Conservation (phyloP, 2,797 vertebrate species). For the Gymnothorax javanicus region DNA sequence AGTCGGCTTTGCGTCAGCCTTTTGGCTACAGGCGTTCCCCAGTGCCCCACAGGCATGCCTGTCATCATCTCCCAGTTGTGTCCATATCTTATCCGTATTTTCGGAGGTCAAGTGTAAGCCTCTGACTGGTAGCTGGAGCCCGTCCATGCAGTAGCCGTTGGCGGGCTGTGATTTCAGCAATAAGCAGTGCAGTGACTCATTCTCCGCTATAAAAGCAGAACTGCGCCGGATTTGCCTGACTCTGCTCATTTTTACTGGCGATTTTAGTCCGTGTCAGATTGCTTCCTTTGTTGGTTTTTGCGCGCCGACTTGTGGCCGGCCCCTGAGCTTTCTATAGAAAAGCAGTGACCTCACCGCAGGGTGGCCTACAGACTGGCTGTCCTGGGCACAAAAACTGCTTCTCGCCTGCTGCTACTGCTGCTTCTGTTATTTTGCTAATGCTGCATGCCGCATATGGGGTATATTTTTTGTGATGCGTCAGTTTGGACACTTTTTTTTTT, state of each 20-base stretch:
- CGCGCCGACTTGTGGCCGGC: neutral
- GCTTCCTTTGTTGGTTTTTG: neutral
- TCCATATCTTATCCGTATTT: no score
- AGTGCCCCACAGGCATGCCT: no score
- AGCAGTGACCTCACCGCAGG: neutral
- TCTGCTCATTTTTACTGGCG: neutral
- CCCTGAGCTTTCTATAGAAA: neutral
- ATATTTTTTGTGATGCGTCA: neutral
- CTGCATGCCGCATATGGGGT: neutral
- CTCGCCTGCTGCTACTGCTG: neutral
- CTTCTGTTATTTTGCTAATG: neutral
- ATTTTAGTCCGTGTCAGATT: neutral
- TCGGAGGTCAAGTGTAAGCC: no score
- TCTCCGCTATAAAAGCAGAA: neutral
- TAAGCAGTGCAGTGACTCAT: neutral
- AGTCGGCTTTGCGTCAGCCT: no score
- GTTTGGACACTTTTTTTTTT: neutral
- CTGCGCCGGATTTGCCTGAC: neutral
- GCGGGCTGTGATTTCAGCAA: neutral
- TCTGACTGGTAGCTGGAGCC: neutral
- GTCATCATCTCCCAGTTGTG: no score
- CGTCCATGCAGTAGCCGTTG: neutral
- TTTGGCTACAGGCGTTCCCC: no score
- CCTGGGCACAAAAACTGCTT: neutral
- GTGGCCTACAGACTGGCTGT: neutral